Conservation (phyloP, 2,113 vertebrate genomes). For the Elgaria multicarinata region DNA sequence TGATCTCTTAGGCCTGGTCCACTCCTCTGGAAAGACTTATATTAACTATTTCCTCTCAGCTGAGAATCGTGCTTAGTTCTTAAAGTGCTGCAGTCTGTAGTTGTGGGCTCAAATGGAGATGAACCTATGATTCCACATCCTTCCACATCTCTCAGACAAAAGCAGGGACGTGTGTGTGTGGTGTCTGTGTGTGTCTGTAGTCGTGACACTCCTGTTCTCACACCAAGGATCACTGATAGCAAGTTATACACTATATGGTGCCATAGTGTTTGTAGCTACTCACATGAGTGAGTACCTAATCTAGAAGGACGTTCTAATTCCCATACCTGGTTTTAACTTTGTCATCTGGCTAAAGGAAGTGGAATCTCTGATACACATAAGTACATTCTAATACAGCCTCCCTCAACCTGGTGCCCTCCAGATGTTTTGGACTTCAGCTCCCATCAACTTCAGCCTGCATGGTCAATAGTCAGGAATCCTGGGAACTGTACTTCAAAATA, state of each 20-base stretch:
- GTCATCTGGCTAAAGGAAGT: background rate
- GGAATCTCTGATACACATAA: background rate
- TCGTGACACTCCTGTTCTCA: background rate
- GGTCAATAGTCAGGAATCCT: too few species aligned
- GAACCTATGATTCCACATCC: background rate
- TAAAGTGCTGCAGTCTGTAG: background rate
- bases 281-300: background rate
- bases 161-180: background rate
- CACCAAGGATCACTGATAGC: background rate
- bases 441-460: too few species aligned
- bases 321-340: background rate
- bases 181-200: background rate
- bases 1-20: slow-evolving; percentile 76
- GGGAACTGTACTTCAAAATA: too few species aligned
- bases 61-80: background rate
- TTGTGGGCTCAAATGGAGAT: background rate
- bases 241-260: background rate
- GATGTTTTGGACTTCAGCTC: too few species aligned
- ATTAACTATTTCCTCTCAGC: slow-evolving; percentile 75
- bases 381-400: background rate
- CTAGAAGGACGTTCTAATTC: background rate
- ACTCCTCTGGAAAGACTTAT: slow-evolving; percentile 73
- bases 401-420: too few species aligned
- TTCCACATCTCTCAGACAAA: background rate
- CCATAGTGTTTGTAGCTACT: background rate